Conservation (phyloP, 2,797 vertebrate species). For the Petrocephalus schoutedeni region DNA sequence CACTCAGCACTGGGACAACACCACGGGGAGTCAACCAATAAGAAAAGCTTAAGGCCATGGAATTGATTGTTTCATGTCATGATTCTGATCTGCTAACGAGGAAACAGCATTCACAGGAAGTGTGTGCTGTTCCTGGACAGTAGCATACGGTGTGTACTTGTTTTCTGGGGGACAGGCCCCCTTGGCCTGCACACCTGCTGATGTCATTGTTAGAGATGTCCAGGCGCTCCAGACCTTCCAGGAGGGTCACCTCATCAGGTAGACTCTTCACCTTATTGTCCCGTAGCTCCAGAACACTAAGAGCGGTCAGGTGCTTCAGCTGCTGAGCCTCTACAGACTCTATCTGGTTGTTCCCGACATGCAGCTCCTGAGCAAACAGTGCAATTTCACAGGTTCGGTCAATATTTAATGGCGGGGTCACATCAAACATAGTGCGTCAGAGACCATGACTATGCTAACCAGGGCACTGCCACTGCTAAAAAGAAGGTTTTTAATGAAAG, state of each 20-base stretch:
- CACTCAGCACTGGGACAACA: neutral
- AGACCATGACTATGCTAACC: neutral
- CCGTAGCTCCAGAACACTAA: constrained; percentile 72
- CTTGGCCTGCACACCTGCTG: constrained; percentile 58
- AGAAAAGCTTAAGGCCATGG: neutral
- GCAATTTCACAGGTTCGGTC: neutral
- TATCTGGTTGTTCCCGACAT: constrained; percentile 80
- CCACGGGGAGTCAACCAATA: neutral
- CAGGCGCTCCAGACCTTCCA: constrained; percentile 72
- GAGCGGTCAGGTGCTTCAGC: constrained; percentile 65
- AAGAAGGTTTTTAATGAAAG: neutral
- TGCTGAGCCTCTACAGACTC: constrained; percentile 62
- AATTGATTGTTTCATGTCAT: neutral
- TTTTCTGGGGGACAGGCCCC: neutral
- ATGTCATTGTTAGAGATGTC: constrained; percentile 80
- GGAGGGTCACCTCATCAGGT: constrained; percentile 71
- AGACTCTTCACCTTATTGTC: constrained; percentile 77
- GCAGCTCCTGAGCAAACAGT: constrained; percentile 61
- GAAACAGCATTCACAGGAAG: neutral
- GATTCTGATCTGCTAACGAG: neutral
- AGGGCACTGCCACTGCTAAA: neutral
- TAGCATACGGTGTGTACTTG: neutral
- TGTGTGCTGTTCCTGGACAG: neutral
- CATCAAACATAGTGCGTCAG: neutral
- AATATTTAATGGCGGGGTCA: neutral